These are phyloP conservation scores for Drosophila melanosoma DNA, from an alignment of 2,888 invertebrate species.

Conservation along the genomic window DNA sequence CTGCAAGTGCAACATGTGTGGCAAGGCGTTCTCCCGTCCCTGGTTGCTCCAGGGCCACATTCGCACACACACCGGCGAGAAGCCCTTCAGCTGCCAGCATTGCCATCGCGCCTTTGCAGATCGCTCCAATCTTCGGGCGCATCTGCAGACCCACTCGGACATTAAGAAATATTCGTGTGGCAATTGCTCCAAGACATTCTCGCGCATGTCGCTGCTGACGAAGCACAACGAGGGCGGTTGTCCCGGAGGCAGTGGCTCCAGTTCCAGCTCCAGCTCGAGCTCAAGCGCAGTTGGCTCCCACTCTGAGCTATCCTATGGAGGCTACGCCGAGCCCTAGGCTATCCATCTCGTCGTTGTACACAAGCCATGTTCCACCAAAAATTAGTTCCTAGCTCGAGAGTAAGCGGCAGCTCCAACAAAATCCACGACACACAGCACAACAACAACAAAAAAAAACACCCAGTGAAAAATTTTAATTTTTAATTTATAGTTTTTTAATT, in stretches of 20 bases:
- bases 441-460: slow-evolving; percentile 22
- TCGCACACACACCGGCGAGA: slow-evolving; percentile 98
- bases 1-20: slow-evolving; percentile 98
- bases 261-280: slow-evolving; percentile 40
- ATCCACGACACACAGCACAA: slow-evolving; percentile 16
- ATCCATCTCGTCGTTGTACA: slow-evolving; percentile 30
- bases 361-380: slow-evolving; percentile 84
- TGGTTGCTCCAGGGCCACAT: slow-evolving; percentile 99
- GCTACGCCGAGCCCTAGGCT: slow-evolving; percentile 76
- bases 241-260: slow-evolving; percentile 85
- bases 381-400: slow-evolving; percentile 84
- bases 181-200: slow-evolving; percentile 97
- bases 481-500: slow-evolving; percentile 25
- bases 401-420: slow-evolving; percentile 61
- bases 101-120: slow-evolving; percentile 99
- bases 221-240: slow-evolving; percentile 98
- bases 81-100: slow-evolving; percentile 97
- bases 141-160: slow-evolving; percentile 98
- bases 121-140: slow-evolving; percentile 97
- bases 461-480: slow-evolving; percentile 45
- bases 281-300: slow-evolving; percentile 39
- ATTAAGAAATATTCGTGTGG: slow-evolving; percentile 98
- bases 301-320: slow-evolving; percentile 66
- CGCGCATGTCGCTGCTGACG: slow-evolving; percentile 96
- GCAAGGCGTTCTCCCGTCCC: slow-evolving; percentile 98